Base-by-base conservation (phyloP, 2,797 vertebrate genomes). In the Typhlichthys subterraneus region DNA sequence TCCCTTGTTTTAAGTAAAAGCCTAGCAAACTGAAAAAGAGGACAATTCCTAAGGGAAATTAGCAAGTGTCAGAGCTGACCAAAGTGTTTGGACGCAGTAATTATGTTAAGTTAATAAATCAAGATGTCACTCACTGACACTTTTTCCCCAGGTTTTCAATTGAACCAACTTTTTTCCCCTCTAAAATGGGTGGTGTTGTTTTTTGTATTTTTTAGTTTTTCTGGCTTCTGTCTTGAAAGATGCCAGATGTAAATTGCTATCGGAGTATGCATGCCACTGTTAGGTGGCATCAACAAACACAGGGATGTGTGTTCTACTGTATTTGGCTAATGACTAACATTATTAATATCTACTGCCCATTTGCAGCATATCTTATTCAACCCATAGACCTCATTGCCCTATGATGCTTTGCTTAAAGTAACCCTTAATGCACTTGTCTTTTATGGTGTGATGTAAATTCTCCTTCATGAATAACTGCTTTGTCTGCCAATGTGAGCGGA, bases 381-480 rank as follows among this genome's bases (percentile, higher is more conserved):
- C 33, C 33, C 8, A 6, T 29, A 29, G 23, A 38, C 8, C 33
- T 38, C 8, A 6, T 62, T 65, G 46, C 73, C 45, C 74, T 59
- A 65, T 1, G 53, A 48, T 11, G 31, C 60, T 65, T 61, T 58
- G 42, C n/a, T 69, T 72, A 56, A 65, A 79, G 65, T 51, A 63
- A 67, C 78, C 65, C 79, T 31, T 8, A 52, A 65, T 75, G 77
- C 70, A 45, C 77, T 77, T 56, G 53, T 56, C 55, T 85, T 84
- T 85, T 80, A 87, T 69, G 70, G 72, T 63, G 61, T 12, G 74
- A 81, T 80, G 78, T 81, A 86, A 88, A 86, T 86, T 78, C 59
- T 64, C 57, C 56, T 77, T 80, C 53, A 72, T 63, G 72, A 17
- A 17, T 17, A 17, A 17, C 17, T 17, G 17, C 17, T 17, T 17